Base-by-base conservation (phyloP, 2,888 invertebrate genomes). In the Cylindroiulus punctatus region DNA sequence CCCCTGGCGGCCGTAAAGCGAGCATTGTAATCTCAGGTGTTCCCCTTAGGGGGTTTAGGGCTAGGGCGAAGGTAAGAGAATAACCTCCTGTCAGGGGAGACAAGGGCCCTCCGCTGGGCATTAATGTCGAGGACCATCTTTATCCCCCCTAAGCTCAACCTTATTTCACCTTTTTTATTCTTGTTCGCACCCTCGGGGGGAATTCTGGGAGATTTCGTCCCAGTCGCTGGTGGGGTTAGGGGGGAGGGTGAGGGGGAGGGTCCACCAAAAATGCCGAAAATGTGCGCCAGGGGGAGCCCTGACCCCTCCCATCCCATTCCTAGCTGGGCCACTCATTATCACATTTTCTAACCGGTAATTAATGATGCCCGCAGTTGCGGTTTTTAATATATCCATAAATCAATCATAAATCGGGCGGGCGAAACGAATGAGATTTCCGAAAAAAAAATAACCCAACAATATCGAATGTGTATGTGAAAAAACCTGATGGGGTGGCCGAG, bases 371-470 rank as follows among this genome's bases (percentile, higher is more conserved):
- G 76, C 76, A 76, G 76, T 76, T 76, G 76, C 30, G 76, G 76
- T 76, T 76, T 76, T 76, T 76, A 76, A 76, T 76, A 76, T 32
- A 30, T 76, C 76, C 76, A 76, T 76, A 76, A 76, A 76, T 76
- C 76, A 76, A 76, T 76, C 76, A 76, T 30, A 30, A 76, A 76
- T 32, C 76, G 76, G 76, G 76, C 30, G 76, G 76, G 76, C 30
- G 76, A 76, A 76, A 76, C 76, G 76, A 76, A 76, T 76, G 30
- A 30, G 76, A 76, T 76, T 30, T 76, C 10, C 17, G 52, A 52
- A 26, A 17, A 30, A 76, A 76, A 76, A 76, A 76, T 12, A 44
- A 44, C n/a, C n/a, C n/a, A 44, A 44, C 4, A 44, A 44, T 12
- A 76, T 22, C 1, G 22, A 65, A 65, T 22, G 22, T 36, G 36